phyloP scores from a whole-genome alignment of 2,888 invertebrate genomes.

The Drosophila borealis region DNA sequence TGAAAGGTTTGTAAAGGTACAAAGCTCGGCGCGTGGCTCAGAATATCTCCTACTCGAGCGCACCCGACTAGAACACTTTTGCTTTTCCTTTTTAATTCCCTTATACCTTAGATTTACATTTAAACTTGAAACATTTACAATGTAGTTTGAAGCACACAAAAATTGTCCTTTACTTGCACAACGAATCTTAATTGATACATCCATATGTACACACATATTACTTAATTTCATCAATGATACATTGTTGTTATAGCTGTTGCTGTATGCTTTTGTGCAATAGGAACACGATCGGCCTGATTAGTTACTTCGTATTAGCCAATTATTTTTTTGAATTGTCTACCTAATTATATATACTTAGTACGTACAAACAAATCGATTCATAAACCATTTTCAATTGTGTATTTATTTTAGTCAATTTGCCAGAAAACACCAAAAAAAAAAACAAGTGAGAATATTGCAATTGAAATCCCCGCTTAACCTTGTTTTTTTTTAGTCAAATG shows the following conservation, averaged over 20 bases:
- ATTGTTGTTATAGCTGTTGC: conserved; percentile 8
- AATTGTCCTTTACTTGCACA: neutral
- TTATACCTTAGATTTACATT: conserved; percentile 26
- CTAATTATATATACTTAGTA: conserved; percentile 23
- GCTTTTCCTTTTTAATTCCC: neutral
- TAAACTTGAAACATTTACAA: conserved; percentile 42
- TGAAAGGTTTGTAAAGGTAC: no score
- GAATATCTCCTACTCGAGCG: no score
- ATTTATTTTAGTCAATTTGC: conserved; percentile 13
- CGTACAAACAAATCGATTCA: conserved; percentile 11
- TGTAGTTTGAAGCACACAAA: conserved; percentile 33
- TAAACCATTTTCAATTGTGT: conserved; percentile 15
- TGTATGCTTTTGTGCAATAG: conserved; percentile 35
- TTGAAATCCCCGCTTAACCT: no score
- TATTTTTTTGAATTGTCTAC: conserved; percentile 27
- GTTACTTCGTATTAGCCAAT: conserved; percentile 28
- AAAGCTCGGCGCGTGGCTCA: no score
- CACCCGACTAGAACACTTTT: neutral
- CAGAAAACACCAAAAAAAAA: conserved; percentile 17
- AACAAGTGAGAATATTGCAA: neutral
- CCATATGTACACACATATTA: neutral
- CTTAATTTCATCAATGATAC: conserved; percentile 15
- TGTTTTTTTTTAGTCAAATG: no score
- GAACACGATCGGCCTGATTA: conserved; percentile 38
- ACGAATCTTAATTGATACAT: conserved; percentile 6